A percentile compares a stretch with the other conserved stretches of the same genome.
phyloP scores from a whole-genome alignment of 1,140 invertebrate genomes.

The Rhagoletis pomonella region DNA sequence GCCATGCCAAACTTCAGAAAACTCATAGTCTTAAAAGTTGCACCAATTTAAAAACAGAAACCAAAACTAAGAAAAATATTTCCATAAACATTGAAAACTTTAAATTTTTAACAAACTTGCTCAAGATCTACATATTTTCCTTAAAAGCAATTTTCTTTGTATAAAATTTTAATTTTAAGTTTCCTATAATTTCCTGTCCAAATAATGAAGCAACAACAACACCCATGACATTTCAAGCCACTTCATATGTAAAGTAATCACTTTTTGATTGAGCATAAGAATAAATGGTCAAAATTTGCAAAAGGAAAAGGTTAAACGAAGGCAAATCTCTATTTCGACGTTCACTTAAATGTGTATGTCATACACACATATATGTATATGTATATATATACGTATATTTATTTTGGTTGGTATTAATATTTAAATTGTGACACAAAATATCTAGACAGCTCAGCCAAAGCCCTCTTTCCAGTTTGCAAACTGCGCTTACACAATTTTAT shows the following conservation, averaged over 20 bases:
- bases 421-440: background rate
- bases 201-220: background rate
- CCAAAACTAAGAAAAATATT: no score
- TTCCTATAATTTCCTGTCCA: conserved; percentile 25
- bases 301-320: background rate
- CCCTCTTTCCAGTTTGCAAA: background rate
- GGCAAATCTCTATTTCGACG: background rate
- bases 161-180: background rate
- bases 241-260: background rate
- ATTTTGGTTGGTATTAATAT: background rate
- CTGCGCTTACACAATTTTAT: background rate
- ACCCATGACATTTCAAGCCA: background rate
- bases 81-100: no score
- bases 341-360: background rate
- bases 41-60: no score
- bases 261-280: conserved; percentile 9
- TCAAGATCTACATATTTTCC: no score
- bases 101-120: no score
- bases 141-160: background rate
- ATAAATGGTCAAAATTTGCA: background rate
- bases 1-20: no score
- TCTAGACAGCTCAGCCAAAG: background rate
- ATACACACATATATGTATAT: background rate
- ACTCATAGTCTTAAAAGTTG: no score
- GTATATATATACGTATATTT: background rate